Evolutionary conservation across 1,140 invertebrate genomes (phyloP).

Genomic region (Scylla paramamosain): DNA sequence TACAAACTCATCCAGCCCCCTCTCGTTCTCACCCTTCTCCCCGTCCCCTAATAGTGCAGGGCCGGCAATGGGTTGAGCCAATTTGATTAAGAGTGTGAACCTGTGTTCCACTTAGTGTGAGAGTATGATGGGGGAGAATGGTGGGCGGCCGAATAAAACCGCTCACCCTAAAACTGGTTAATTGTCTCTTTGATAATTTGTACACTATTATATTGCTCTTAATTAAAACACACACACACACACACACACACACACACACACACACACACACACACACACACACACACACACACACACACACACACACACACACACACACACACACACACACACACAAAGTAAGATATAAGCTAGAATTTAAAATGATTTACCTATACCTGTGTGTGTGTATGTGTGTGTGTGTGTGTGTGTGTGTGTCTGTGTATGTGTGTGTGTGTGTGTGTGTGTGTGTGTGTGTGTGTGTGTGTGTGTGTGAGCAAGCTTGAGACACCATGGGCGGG

Average conservation of each 20-base stretch:
- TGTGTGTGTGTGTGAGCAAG: background rate
- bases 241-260: background rate
- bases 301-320: slow-evolving; percentile 3
- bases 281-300: slow-evolving; percentile 17
- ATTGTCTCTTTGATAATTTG: slow-evolving; percentile 15
- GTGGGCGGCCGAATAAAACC: background rate
- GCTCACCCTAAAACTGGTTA: background rate
- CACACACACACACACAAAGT: background rate
- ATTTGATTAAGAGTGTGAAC: slow-evolving; percentile 4
- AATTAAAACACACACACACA: slow-evolving; percentile 22
- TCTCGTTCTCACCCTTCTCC: background rate
- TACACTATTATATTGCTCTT: background rate
- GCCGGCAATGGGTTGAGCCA: background rate
- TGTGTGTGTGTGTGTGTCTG: background rate
- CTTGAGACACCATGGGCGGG: background rate
- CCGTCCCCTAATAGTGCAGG: background rate
- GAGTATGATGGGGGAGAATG: background rate
- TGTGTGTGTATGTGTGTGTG: background rate
- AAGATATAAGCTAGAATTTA: background rate
- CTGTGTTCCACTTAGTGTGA: background rate
- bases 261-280: slow-evolving; percentile 11
- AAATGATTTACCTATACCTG: background rate
- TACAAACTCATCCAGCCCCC: background rate
- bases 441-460: slow-evolving; percentile 20
- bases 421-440: background rate